Percentiles rank a stretch among this genome's conserved stretches.
These are phyloP conservation scores for Diceros bicornis DNA, from an alignment of 2,797 vertebrate genomes.

Conservation along the genomic window DNA sequence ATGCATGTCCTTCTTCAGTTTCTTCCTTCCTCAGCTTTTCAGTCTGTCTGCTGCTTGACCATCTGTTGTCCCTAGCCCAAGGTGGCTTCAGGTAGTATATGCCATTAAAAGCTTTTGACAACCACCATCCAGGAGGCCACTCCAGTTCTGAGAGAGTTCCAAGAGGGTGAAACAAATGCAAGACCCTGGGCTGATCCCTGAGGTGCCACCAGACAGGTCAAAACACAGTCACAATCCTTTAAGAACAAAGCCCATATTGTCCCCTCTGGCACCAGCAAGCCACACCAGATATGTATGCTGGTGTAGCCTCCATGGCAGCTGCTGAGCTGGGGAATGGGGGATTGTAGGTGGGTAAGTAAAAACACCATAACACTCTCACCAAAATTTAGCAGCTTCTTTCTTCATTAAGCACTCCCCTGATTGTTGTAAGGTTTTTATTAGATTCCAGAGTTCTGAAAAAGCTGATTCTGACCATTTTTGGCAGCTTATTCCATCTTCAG, in stretches of 20 bases:
- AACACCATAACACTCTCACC: not conserved
- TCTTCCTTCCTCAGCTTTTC: not conserved
- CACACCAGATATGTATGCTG: not conserved
- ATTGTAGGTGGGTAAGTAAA: not conserved
- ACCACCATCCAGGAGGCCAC: not conserved
- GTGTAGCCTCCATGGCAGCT: no score
- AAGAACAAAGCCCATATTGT: not conserved
- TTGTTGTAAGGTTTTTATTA: not conserved
- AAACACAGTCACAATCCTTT: not conserved
- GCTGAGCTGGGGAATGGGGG: not conserved
- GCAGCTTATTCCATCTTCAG: not conserved
- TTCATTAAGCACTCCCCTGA: not conserved
- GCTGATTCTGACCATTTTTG: not conserved
- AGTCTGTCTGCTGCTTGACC: not conserved
- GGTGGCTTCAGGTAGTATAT: not conserved
- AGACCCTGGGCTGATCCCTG: not conserved
- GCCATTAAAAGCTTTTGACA: not conserved
- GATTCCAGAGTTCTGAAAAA: not conserved
- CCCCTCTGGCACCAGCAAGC: not conserved
- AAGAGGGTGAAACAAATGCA: not conserved
- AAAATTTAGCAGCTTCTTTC: not conserved
- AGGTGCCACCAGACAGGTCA: not conserved
- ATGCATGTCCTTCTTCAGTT: not conserved
- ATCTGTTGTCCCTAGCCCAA: not conserved
- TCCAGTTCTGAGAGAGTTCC: not conserved